A percentile compares a stretch with the other conserved stretches of the same genome.
These are phyloP conservation scores for Crossaster papposus DNA, from an alignment of 53 echinoderm and acorn worm genomes.

Conservation along the genomic window DNA sequence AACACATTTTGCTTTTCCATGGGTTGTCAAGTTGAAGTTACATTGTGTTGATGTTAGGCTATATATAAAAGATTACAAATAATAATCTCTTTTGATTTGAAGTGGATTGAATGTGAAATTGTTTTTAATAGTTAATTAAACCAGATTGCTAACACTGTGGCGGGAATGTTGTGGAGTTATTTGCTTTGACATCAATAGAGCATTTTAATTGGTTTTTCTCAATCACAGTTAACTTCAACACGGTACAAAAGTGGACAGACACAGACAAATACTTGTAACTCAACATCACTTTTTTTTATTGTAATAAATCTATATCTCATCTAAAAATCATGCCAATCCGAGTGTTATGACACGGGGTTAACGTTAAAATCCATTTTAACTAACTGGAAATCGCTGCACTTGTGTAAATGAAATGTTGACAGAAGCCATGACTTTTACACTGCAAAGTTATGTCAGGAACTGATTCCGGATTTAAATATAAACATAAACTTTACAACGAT, in stretches of 20 bases:
- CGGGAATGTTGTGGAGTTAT: background rate
- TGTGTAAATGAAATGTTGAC: too few relatives aligned
- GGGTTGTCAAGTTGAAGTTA: too few relatives aligned
- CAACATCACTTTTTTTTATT: background rate
- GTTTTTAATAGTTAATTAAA: slow-evolving; percentile 16
- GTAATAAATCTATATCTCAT: background rate
- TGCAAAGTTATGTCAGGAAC: too few relatives aligned
- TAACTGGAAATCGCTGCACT: too few relatives aligned
- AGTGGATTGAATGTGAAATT: slow-evolving; percentile 34
- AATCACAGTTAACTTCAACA: background rate
- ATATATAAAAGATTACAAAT: too few relatives aligned
- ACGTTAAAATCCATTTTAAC: background rate
- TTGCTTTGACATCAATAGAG: background rate
- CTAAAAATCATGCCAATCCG: background rate
- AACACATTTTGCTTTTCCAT: too few relatives aligned
- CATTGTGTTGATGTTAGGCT: too few relatives aligned
- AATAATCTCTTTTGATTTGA: background rate
- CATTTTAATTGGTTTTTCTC: too few relatives aligned
- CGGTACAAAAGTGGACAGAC: background rate
- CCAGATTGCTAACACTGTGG: slow-evolving; percentile 7
- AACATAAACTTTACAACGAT: too few relatives aligned
- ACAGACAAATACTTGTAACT: background rate
- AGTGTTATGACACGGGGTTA: background rate
- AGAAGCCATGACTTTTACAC: too few relatives aligned
- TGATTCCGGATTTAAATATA: too few relatives aligned